These are phyloP conservation scores for Blera fallax DNA, from an alignment of 2,888 invertebrate species.

Conservation along the genomic window DNA sequence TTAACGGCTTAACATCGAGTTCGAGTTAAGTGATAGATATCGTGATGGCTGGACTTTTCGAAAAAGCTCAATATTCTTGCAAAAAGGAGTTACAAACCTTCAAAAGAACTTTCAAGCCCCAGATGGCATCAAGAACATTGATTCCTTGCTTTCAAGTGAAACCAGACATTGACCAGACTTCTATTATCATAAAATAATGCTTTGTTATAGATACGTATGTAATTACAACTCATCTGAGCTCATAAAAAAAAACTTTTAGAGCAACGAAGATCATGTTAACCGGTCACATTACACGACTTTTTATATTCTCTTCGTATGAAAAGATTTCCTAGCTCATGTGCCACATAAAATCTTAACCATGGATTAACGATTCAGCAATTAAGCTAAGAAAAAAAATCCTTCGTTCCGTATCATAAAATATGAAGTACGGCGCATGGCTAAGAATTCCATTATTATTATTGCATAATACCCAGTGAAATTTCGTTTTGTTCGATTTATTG, in stretches of 20 bases:
- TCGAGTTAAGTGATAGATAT: too few species aligned
- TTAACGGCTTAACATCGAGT: too few species aligned
- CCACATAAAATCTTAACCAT: background rate
- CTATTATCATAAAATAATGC: too few species aligned
- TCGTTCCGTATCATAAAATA: constrained; percentile 12
- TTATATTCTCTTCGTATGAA: background rate
- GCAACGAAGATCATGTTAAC: constrained; percentile 21
- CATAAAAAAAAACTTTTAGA: background rate
- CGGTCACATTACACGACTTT: constrained; percentile 26
- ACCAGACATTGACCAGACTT: too few species aligned
- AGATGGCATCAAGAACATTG: too few species aligned
- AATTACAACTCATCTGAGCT: too few species aligned
- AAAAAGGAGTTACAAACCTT: too few species aligned
- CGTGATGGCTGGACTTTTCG: too few species aligned
- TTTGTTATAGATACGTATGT: too few species aligned
- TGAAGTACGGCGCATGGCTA: constrained; percentile 20
- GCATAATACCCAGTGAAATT: constrained; percentile 53
- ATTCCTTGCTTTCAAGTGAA: too few species aligned
- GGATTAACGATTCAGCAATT: constrained; percentile 19
- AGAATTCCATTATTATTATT: constrained; percentile 31
- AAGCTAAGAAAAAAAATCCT: background rate
- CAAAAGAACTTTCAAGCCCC: too few species aligned
- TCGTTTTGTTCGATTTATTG: constrained; percentile 54
- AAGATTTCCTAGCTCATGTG: background rate
- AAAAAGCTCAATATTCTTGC: too few species aligned